These are phyloP conservation scores for Epinephelus moara DNA, from an alignment of 2,113 vertebrate genomes.

Conservation along the genomic window DNA sequence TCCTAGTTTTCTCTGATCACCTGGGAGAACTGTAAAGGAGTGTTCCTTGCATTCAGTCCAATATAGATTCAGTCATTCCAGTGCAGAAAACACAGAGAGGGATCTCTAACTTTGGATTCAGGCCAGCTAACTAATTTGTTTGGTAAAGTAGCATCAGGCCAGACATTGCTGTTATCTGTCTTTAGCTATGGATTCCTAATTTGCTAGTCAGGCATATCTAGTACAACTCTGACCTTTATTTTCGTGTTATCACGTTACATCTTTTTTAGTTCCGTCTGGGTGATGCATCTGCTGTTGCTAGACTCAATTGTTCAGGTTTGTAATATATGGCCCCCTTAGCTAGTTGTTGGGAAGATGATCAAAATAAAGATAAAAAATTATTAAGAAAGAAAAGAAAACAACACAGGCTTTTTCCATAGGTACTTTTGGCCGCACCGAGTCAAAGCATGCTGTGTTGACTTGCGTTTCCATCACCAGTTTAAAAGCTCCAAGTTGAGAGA, in stretches of 20 bases:
- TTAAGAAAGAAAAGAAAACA: not conserved
- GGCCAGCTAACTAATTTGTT: not conserved
- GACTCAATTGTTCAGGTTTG: not conserved
- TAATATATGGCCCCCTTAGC: not conserved
- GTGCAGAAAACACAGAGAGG: not conserved
- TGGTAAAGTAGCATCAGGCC: not conserved
- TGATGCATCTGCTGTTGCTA: not conserved
- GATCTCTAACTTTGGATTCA: constrained; percentile 5
- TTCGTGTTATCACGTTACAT: constrained; percentile 15
- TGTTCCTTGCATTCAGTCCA: constrained; percentile 3
- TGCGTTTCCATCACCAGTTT: too few species aligned
- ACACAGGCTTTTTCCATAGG: too few species aligned
- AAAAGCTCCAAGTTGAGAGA: too few species aligned
- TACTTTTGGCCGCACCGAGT: too few species aligned
- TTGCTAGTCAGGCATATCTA: constrained; percentile 3
- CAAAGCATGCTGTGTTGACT: too few species aligned
- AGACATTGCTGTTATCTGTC: constrained; percentile 11
- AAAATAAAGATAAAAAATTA: not conserved
- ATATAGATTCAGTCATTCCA: not conserved
- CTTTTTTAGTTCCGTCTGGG: not conserved
- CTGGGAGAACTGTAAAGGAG: not conserved
- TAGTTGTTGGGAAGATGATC: not conserved
- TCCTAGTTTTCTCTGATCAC: constrained; percentile 43
- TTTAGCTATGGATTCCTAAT: constrained; percentile 21
- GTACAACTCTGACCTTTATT: constrained; percentile 7